phyloP scores from a whole-genome alignment of 2,113 vertebrate species.

The Falco punctatus region DNA sequence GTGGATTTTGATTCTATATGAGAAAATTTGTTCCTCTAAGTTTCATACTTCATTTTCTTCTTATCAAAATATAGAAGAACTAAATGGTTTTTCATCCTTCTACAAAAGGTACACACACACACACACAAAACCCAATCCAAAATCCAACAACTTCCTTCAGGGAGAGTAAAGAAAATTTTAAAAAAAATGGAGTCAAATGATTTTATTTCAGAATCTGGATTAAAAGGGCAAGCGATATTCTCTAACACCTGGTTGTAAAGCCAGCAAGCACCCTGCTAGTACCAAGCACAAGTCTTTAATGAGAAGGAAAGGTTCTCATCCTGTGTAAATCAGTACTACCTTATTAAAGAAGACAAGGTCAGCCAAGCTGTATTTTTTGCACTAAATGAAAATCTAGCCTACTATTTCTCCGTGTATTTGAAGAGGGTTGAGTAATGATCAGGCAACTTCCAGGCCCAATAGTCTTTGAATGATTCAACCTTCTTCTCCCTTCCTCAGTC shows the following conservation, averaged over 20 bases:
- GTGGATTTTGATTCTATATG: not conserved
- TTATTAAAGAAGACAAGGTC: not conserved
- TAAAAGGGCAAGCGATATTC: not conserved
- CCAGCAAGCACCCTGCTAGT: not conserved
- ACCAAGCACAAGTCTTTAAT: not conserved
- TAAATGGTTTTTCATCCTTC: not conserved
- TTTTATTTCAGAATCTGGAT: slow-evolving; percentile 7
- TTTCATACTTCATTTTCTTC: not conserved
- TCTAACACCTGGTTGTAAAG: not conserved
- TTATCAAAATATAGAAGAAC: not conserved
- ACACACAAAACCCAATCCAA: too few relatives aligned
- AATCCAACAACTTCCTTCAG: not conserved
- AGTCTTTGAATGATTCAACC: not conserved
- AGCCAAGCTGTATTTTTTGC: not conserved
- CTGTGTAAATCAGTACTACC: not conserved
- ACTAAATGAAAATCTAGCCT: not conserved
- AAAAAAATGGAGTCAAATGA: not conserved
- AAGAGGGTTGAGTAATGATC: not conserved
- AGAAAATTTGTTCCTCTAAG: not conserved
- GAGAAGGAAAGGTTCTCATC: not conserved
- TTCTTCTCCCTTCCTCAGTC: not conserved
- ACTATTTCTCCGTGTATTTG: not conserved
- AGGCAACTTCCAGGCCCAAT: not conserved
- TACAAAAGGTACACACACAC: not conserved
- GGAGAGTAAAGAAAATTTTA: not conserved